phyloP scores from a whole-genome alignment of 2,888 invertebrate species.

The Drosophila anceps region DNA sequence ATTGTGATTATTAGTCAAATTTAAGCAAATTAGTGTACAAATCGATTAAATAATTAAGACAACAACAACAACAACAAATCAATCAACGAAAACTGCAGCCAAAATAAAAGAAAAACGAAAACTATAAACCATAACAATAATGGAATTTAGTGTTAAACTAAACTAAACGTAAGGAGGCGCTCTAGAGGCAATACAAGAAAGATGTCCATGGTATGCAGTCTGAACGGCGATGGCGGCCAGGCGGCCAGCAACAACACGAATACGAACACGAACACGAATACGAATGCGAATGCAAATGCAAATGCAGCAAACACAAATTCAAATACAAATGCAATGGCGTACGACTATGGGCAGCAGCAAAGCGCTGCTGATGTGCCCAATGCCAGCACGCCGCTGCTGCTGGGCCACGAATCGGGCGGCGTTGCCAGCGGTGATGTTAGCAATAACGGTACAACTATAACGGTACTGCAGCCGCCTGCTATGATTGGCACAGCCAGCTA shows the following conservation, averaged over 20 bases:
- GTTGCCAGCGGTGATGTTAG: conserved; percentile 18
- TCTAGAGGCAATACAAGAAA: conserved; percentile 4
- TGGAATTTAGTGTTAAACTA: conserved; percentile 17
- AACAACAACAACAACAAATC: conserved; percentile 13
- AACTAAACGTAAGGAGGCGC: conserved; percentile 5
- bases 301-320: conserved; percentile 24
- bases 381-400: conserved; percentile 69
- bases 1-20: conserved; percentile 76
- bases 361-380: conserved; percentile 44
- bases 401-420: conserved; percentile 62
- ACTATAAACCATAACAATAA: conserved; percentile 5
- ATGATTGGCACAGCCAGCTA: conserved; percentile 18
- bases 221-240: conserved; percentile 67
- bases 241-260: conserved; percentile 31
- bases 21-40: conserved; percentile 47
- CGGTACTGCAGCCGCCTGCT: conserved; percentile 34
- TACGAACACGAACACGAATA: neutral
- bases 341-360: conserved; percentile 35
- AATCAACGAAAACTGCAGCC: conserved; percentile 17
- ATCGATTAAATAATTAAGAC: conserved; percentile 24
- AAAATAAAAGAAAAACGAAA: neutral
- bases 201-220: conserved; percentile 82
- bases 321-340: conserved; percentile 25
- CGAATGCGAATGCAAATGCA: conserved; percentile 11
- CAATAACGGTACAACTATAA: conserved; percentile 16